Percentiles rank a stretch among this genome's conserved stretches.
phyloP scores from a whole-genome alignment of 2,888 invertebrate species.

The Leptinotarsa rubiginosa region DNA sequence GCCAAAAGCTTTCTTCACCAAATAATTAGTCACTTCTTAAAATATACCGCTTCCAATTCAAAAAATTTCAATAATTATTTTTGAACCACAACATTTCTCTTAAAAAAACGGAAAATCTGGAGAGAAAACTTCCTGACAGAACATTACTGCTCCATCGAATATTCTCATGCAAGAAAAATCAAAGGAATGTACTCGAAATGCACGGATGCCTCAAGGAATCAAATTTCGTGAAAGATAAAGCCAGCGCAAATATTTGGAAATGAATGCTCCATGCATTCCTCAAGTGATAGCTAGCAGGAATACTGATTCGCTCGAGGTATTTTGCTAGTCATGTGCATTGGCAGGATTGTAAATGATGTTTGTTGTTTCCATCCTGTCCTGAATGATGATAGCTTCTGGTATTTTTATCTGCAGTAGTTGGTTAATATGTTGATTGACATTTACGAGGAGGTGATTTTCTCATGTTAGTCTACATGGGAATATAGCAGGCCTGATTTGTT shows the following conservation, averaged over 20 bases:
- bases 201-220: conserved; percentile 42
- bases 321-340: not conserved
- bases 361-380: not conserved
- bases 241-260: conserved; percentile 45
- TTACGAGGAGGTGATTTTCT: no score
- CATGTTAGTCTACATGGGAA: no score
- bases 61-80: no score
- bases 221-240: conserved; percentile 42
- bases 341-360: conserved; percentile 7
- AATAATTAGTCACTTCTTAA: no score
- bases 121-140: not conserved
- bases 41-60: no score
- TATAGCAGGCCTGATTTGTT: no score
- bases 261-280: conserved; percentile 36
- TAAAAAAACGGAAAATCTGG: no score
- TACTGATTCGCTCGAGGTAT: conserved; percentile 36
- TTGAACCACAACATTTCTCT: no score
- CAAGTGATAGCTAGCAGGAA: conserved; percentile 34
- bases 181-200: conserved; percentile 27
- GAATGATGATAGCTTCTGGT: not conserved
- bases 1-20: no score
- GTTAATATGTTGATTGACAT: not conserved
- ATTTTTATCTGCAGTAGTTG: not conserved
- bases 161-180: conserved; percentile 18
- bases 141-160: not conserved